phyloP scores from a whole-genome alignment of 2,113 vertebrate species.

The Terrapene triunguis region DNA sequence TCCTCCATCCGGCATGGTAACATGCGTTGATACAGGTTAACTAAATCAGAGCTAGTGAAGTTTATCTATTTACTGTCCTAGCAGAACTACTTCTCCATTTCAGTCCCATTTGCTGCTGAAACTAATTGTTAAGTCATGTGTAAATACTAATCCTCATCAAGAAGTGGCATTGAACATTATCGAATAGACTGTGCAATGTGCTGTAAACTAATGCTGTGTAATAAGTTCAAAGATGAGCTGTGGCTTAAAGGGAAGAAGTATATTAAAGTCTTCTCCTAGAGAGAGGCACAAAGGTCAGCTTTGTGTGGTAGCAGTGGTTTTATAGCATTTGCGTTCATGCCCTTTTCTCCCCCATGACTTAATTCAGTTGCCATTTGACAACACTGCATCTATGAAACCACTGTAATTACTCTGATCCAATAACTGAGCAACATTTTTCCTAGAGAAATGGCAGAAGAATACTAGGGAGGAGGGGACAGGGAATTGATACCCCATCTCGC shows the following conservation, averaged over 20 bases:
- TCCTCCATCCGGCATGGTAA: neutral
- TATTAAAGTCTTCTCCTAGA: slow-evolving; percentile 19
- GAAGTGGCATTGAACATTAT: slow-evolving; percentile 44
- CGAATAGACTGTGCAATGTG: slow-evolving; percentile 6
- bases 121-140: slow-evolving; percentile 63
- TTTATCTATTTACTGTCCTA: slow-evolving; percentile 15
- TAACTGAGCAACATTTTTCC: neutral
- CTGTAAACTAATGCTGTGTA: slow-evolving; percentile 53
- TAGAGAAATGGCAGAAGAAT: neutral
- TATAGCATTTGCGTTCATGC: slow-evolving; percentile 15
- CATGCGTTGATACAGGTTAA: slow-evolving; percentile 12
- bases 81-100: slow-evolving; percentile 28
- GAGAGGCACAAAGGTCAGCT: neutral
- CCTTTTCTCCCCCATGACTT: slow-evolving; percentile 52
- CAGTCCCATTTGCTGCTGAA: slow-evolving; percentile 13
- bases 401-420: neutral
- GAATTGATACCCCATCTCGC: neutral
- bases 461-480: neutral
- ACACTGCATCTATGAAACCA: neutral
- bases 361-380: slow-evolving; percentile 37
- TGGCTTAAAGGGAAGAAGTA: slow-evolving; percentile 1
- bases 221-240: slow-evolving; percentile 51
- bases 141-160: slow-evolving; percentile 62
- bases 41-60: slow-evolving; percentile 21
- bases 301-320: neutral